These are phyloP conservation scores for Ceyx melanurus DNA, from an alignment of 2,113 vertebrate genomes.

Conservation along the genomic window DNA sequence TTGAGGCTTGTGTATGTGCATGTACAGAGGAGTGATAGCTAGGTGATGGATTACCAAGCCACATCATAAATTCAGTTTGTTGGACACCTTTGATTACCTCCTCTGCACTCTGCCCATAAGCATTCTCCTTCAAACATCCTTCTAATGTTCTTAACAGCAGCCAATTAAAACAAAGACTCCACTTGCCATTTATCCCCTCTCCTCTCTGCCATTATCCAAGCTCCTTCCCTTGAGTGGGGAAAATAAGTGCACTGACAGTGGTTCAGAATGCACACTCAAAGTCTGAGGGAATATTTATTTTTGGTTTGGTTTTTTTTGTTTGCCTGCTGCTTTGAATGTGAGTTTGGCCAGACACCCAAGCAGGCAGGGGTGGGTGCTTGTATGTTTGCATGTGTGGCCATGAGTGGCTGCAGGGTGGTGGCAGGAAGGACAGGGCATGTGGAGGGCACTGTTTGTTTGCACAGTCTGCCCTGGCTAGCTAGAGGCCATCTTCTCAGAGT, in stretches of 20 bases:
- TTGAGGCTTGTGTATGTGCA: not conserved
- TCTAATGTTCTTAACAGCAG: slow-evolving; percentile 53
- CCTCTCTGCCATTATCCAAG: not conserved
- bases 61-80: slow-evolving; percentile 41
- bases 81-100: slow-evolving; percentile 40
- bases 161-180: slow-evolving; percentile 53
- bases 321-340: not conserved
- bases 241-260: not conserved
- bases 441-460: not conserved
- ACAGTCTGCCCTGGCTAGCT: not conserved
- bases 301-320: not conserved
- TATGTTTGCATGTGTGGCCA: not conserved
- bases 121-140: slow-evolving; percentile 59
- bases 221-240: not conserved
- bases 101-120: slow-evolving; percentile 33
- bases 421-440: not conserved
- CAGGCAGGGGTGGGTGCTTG: not conserved
- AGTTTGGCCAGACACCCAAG: not conserved
- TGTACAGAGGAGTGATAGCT: not conserved
- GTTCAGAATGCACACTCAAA: not conserved
- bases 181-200: not conserved
- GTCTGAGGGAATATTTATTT: not conserved
- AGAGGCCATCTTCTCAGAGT: not conserved
- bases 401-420: not conserved
- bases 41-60: slow-evolving; percentile 30